Conservation (phyloP, 2,113 vertebrate genomes). For the Lynx canadensis region DNA sequence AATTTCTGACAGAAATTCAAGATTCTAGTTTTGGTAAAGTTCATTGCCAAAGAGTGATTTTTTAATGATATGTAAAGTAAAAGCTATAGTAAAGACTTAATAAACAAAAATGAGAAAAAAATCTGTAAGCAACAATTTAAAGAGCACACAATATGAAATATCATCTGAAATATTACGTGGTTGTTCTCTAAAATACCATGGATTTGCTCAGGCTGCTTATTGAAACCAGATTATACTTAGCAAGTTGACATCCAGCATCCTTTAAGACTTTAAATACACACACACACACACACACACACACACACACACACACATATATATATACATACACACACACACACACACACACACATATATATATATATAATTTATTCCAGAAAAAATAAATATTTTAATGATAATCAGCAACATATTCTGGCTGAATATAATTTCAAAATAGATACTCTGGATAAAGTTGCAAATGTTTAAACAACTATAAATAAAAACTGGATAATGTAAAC, state of each 20-base stretch:
- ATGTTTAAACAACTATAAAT: not conserved
- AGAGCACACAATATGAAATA: not conserved
- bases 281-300: no score
- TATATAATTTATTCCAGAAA: not conserved
- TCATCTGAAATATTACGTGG: not conserved
- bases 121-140: not conserved
- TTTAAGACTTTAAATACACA: not conserved
- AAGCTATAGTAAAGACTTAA: not conserved
- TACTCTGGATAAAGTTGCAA: not conserved
- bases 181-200: not conserved
- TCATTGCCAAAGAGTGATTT: not conserved
- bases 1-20: not conserved
- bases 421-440: conserved; percentile 14
- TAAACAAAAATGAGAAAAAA: not conserved
- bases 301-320: no score
- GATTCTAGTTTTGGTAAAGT: not conserved
- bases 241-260: not conserved
- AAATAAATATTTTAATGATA: not conserved
- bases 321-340: no score
- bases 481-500: not conserved
- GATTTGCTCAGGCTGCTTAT: not conserved
- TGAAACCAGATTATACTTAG: not conserved
- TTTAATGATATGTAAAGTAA: not conserved
- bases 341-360: no score
- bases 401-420: not conserved